A percentile compares a stretch with the other conserved stretches of the same genome.
Conservation (phyloP, 1,140 invertebrate genomes). For the Drosophila persimilis region DNA sequence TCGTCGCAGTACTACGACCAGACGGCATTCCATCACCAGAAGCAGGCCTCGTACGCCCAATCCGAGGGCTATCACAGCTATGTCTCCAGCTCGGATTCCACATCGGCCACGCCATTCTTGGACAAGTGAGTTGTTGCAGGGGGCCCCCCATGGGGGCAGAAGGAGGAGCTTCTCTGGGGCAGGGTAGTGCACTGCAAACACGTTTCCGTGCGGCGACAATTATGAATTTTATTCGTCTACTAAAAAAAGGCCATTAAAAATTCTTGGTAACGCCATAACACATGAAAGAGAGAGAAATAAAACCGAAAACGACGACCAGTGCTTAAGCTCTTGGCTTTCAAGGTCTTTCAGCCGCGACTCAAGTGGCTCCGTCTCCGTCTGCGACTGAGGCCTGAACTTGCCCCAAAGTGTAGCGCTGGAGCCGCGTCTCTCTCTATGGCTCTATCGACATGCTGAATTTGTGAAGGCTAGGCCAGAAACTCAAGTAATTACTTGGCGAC, state of each 20-base stretch:
- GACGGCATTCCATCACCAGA: constrained; percentile 87
- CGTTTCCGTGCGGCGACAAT: constrained; percentile 67
- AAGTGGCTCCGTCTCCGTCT: constrained; percentile 33
- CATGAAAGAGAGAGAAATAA: constrained; percentile 58
- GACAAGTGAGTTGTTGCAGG: constrained; percentile 85
- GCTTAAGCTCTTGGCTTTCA: constrained; percentile 67
- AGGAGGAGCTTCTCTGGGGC: neutral
- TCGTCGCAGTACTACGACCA: constrained; percentile 83
- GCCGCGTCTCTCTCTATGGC: constrained; percentile 16
- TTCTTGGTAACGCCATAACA: constrained; percentile 73
- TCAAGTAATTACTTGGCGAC: constrained; percentile 48
- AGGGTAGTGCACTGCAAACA: constrained; percentile 53
- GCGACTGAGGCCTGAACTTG: constrained; percentile 34
- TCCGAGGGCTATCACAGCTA: constrained; percentile 93
- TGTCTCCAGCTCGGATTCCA: constrained; percentile 91
- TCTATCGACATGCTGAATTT: constrained; percentile 11
- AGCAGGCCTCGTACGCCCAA: constrained; percentile 90
- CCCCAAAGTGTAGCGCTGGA: constrained; percentile 43
- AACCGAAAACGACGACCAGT: constrained; percentile 49
- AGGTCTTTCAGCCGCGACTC: constrained; percentile 56
- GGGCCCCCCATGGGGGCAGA: neutral
- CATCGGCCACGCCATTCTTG: constrained; percentile 90
- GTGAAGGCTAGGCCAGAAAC: constrained; percentile 47
- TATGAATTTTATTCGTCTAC: constrained; percentile 70
- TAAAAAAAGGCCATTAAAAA: constrained; percentile 69